phyloP scores from a whole-genome alignment of 2,888 invertebrate genomes.

The Rhyacophila evoluta region DNA sequence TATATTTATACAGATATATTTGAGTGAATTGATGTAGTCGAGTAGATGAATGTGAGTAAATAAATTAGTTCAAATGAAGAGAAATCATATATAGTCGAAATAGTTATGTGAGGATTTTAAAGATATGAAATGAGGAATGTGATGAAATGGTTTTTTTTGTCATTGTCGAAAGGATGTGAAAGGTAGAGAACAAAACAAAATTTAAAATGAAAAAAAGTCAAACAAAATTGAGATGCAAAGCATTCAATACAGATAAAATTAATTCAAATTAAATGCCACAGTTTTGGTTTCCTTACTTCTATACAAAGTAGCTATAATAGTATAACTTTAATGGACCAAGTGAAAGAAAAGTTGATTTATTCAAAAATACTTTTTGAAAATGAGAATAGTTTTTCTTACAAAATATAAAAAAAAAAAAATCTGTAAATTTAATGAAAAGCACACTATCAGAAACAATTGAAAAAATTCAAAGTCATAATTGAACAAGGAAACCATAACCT shows the following conservation, averaged over 20 bases:
- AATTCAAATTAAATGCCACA: neutral
- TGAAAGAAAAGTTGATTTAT: too few species aligned
- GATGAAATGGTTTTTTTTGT: neutral
- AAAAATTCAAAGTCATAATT: neutral
- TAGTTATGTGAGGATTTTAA: neutral
- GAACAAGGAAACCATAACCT: neutral
- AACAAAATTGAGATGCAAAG: conserved; percentile 25
- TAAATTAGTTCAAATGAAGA: too few species aligned
- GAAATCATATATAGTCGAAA: neutral
- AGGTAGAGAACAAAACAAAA: conserved; percentile 55
- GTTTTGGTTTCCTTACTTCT: neutral
- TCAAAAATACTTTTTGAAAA: too few species aligned
- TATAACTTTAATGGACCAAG: too few species aligned
- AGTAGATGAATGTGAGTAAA: too few species aligned
- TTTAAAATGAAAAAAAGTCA: conserved; percentile 8
- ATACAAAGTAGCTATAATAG: too few species aligned
- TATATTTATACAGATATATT: too few species aligned
- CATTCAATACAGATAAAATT: conserved; percentile 1
- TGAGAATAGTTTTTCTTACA: too few species aligned
- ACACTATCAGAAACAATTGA: neutral
- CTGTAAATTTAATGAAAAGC: neutral
- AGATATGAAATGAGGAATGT: conserved; percentile 45
- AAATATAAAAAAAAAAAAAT: too few species aligned
- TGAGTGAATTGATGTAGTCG: too few species aligned
- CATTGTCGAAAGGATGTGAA: neutral